Conservation (phyloP, 2,888 invertebrate species). For the Esperia sulphurella region DNA sequence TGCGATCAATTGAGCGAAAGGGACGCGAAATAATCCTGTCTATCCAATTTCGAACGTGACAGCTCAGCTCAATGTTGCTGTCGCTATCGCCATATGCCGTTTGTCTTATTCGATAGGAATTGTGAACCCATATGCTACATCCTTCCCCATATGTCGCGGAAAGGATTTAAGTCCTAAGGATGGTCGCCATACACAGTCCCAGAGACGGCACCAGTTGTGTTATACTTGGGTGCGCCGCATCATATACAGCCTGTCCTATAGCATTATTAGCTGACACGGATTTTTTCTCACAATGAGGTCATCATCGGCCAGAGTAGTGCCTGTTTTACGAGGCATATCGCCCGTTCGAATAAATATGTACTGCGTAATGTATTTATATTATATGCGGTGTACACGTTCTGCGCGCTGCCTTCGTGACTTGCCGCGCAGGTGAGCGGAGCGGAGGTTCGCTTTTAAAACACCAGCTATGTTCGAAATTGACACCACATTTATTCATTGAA, state of each 20-base stretch:
- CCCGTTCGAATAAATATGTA: constrained; percentile 43
- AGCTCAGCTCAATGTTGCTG: constrained; percentile 45
- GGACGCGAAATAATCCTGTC: constrained; percentile 54
- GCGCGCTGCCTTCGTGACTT: constrained; percentile 49
- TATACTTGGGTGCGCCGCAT: constrained; percentile 37
- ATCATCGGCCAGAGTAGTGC: constrained; percentile 42
- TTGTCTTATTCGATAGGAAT: constrained; percentile 40
- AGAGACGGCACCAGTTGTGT: constrained; percentile 27
- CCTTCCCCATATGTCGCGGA: constrained; percentile 38
- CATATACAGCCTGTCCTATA: constrained; percentile 27
- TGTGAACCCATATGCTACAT: constrained; percentile 38
- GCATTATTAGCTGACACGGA: constrained; percentile 28
- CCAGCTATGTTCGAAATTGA: constrained; percentile 34
- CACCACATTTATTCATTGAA: constrained; percentile 40
- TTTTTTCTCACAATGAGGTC: constrained; percentile 61
- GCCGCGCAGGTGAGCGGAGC: constrained; percentile 49
- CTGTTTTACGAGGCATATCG: constrained; percentile 55
- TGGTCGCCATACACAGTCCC: constrained; percentile 26
- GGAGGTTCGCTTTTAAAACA: constrained; percentile 18
- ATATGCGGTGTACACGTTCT: constrained; percentile 41
- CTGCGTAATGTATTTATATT: constrained; percentile 34
- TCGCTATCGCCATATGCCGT: constrained; percentile 52
- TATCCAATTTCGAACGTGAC: constrained; percentile 61
- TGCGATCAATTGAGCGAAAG: constrained; percentile 73
- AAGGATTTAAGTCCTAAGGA: constrained; percentile 25